Base-by-base conservation (phyloP, 2,888 invertebrate genomes). In the Vesta saturnalis region DNA sequence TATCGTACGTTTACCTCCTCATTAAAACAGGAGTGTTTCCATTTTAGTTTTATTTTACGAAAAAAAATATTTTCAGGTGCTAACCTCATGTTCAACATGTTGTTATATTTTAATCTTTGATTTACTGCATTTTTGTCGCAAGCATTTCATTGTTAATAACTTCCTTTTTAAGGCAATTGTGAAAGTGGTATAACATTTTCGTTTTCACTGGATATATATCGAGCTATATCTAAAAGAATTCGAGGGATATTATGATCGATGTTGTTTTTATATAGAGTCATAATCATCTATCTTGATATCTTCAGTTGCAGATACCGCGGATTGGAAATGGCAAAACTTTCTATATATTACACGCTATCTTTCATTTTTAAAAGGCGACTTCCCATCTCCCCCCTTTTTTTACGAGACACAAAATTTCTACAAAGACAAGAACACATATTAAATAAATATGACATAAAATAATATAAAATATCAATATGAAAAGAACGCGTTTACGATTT, bases 211-310 rank as follows among this genome's bases (percentile, higher is more conserved):
- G 39, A 39, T 39, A 39, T 30, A 30, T 30, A 30, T 39, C n/a
- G 39, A 39, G 12, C n/a, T 10, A n/a, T 39, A 39, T n/a, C 39
- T n/a, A 39, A 39, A 39, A n/a, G 39, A 39, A 39, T 39, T 39
- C n/a, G n/a, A n/a, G 39, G 39, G 39, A 39, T 68, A 71, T 67
- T 70, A 73, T 73, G 73, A 73, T 73, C 69, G 73, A 73, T 73
- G 69, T 69, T 67, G 71, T 73, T 73, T 73, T 73, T 71, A 73
- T 73, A 73, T 71, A 67, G 64, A 69, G 69, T 69, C 58, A 73
- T 73, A 73, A 73, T 73, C 73, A 73, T 73, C 67, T 59, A 64
- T 73, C 73, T 73, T 71, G 71, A 73, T 73, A 71, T 68, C 69
- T 66, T 69, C 69, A 69, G 54, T 69, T 69, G 66, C 69, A 69